These are phyloP conservation scores for Hesperia comma DNA, from an alignment of 2,888 invertebrate species.

Conservation along the genomic window DNA sequence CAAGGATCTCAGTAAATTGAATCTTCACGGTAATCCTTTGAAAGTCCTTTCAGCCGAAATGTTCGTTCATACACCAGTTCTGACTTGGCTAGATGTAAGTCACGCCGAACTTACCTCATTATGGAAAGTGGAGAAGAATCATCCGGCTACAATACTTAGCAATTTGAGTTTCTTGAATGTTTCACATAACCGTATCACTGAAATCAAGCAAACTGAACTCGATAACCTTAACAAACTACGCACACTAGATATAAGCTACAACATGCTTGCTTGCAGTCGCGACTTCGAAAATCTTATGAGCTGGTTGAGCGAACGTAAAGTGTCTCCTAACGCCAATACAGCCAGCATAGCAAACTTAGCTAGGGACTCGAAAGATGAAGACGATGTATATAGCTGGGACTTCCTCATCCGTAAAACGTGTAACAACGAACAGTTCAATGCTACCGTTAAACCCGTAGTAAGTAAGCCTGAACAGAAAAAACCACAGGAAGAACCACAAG, in stretches of 20 bases:
- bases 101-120: slow-evolving; percentile 87
- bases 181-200: slow-evolving; percentile 84
- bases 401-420: slow-evolving; percentile 75
- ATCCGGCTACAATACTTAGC: slow-evolving; percentile 74
- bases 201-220: slow-evolving; percentile 84
- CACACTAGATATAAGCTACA: slow-evolving; percentile 85
- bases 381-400: slow-evolving; percentile 75
- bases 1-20: slow-evolving; percentile 85
- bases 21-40: slow-evolving; percentile 89
- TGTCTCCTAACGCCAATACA: slow-evolving; percentile 77
- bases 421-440: background rate
- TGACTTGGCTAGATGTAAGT: slow-evolving; percentile 88
- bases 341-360: slow-evolving; percentile 71
- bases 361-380: slow-evolving; percentile 66
- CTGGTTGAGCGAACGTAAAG: slow-evolving; percentile 84
- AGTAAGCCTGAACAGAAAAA: background rate
- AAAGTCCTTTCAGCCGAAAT: slow-evolving; percentile 86
- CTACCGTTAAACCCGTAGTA: background rate
- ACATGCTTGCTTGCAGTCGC: slow-evolving; percentile 87
- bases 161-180: slow-evolving; percentile 84
- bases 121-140: slow-evolving; percentile 83
- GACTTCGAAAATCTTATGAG: slow-evolving; percentile 87
- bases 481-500: slow-evolving; percentile 45
- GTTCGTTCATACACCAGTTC: slow-evolving; percentile 85
- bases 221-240: slow-evolving; percentile 83